phyloP scores from a whole-genome alignment of 2,797 vertebrate species.

The Botia kubotai region DNA sequence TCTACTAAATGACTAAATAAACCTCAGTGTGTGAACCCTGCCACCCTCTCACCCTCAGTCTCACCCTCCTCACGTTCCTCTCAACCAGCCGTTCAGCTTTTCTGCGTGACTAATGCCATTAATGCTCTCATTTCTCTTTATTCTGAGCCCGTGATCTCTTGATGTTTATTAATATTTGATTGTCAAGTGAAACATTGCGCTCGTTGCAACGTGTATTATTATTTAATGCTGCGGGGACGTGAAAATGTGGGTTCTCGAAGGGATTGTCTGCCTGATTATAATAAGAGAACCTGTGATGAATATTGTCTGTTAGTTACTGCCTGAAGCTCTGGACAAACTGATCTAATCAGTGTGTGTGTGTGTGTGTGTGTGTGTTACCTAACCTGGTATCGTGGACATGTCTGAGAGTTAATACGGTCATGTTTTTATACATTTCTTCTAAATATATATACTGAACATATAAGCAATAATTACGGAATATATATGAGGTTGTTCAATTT shows the following conservation, averaged over 20 bases:
- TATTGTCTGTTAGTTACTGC: slow-evolving; percentile 41
- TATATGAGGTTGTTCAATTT: slow-evolving; percentile 16
- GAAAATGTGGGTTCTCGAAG: slow-evolving; percentile 21
- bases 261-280: slow-evolving; percentile 50
- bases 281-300: slow-evolving; percentile 53
- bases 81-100: slow-evolving; percentile 22
- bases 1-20: slow-evolving; percentile 31
- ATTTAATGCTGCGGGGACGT: slow-evolving; percentile 44
- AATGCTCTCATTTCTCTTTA: slow-evolving; percentile 38
- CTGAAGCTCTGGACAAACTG: slow-evolving; percentile 47
- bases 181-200: slow-evolving; percentile 43
- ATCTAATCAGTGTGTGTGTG: slow-evolving; percentile 24
- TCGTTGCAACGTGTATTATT: slow-evolving; percentile 39
- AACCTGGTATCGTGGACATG: slow-evolving; percentile 2
- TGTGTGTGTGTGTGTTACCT: slow-evolving; percentile 18
- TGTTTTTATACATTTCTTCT: slow-evolving; percentile 11
- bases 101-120: slow-evolving; percentile 28
- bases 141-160: slow-evolving; percentile 28
- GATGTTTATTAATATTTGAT: slow-evolving; percentile 56
- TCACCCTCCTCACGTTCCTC: slow-evolving; percentile 16
- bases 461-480: background rate
- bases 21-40: background rate
- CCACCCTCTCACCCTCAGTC: background rate
- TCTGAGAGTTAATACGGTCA: slow-evolving; percentile 26
- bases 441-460: background rate